A percentile compares a stretch with the other conserved stretches of the same genome.
Evolutionary conservation across 2,888 invertebrate species (phyloP).

Genomic region (Seira ritae): DNA sequence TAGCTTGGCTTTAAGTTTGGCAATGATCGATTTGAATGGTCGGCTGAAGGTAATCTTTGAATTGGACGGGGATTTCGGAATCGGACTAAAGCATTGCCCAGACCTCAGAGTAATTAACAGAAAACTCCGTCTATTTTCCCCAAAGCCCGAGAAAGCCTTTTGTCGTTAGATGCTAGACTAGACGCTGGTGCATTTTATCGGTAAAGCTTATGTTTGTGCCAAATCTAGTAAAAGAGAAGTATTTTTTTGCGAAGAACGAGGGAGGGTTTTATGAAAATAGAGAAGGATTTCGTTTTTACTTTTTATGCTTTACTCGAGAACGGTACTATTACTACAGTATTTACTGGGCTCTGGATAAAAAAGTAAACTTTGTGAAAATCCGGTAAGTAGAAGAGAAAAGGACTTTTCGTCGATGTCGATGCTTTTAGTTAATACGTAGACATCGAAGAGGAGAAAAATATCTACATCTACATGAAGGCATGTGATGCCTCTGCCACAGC

Average conservation of each 20-base stretch:
- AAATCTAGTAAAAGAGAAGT: slow-evolving; percentile 17
- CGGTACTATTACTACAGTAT: too few relatives aligned
- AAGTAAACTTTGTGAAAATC: slow-evolving; percentile 54
- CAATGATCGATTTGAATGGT: slow-evolving; percentile 45
- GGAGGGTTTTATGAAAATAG: not conserved
- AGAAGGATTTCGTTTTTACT: not conserved
- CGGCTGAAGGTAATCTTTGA: slow-evolving; percentile 18
- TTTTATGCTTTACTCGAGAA: not conserved
- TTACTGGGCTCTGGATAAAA: slow-evolving; percentile 13
- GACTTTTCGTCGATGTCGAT: slow-evolving; percentile 7
- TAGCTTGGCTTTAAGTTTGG: not conserved
- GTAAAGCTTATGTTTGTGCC: not conserved
- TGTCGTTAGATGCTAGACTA: not conserved
- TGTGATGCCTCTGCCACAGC: too few relatives aligned
- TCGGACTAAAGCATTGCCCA: not conserved
- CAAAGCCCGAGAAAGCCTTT: not conserved
- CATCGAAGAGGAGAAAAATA: not conserved
- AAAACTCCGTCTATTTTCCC: slow-evolving; percentile 19
- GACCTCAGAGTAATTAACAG: slow-evolving; percentile 53
- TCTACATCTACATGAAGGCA: not conserved
- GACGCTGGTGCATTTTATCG: not conserved
- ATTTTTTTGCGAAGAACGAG: slow-evolving; percentile 5
- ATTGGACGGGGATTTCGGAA: not conserved
- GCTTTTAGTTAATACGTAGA: not conserved
- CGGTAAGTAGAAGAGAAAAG: slow-evolving; percentile 25